Percentiles rank a stretch among this genome's conserved stretches.
These are phyloP conservation scores for Perizoma affinitatum DNA, from an alignment of 2,888 invertebrate species.

Conservation along the genomic window DNA sequence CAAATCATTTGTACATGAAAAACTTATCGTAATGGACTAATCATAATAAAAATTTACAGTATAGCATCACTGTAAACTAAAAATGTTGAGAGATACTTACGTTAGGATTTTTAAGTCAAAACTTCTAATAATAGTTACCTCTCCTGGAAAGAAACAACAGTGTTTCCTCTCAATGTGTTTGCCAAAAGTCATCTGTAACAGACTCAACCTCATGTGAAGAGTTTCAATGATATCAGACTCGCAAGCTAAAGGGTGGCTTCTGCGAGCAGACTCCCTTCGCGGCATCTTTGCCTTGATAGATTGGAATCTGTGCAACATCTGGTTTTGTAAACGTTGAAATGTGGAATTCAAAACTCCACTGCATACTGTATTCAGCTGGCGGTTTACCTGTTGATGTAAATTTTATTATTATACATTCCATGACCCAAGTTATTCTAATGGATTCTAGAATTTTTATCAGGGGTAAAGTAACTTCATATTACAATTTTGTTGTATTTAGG, in stretches of 20 bases:
- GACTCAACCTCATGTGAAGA: constrained; percentile 94
- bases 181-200: constrained; percentile 96
- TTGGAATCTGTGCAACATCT: constrained; percentile 93
- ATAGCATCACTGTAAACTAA: too few species aligned
- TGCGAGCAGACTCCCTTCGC: constrained; percentile 93
- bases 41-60: too few species aligned
- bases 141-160: constrained; percentile 97
- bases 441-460: constrained; percentile 21
- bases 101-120: neutral
- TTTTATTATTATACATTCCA: constrained; percentile 23
- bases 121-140: constrained; percentile 83
- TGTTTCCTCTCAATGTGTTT: constrained; percentile 97
- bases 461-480: neutral
- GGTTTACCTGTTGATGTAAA: constrained; percentile 87
- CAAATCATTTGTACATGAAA: too few species aligned
- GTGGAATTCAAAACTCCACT: constrained; percentile 92
- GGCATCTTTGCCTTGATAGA: constrained; percentile 96
- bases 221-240: constrained; percentile 97
- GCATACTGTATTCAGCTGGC: constrained; percentile 91
- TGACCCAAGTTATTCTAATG: constrained; percentile 14
- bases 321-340: constrained; percentile 93
- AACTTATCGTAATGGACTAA: too few species aligned
- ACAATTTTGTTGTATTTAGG: constrained; percentile 21
- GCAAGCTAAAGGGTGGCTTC: constrained; percentile 95
- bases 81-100: neutral